phyloP scores from a whole-genome alignment of 1,140 invertebrate species.

The Macrotrachela quadricornifera region DNA sequence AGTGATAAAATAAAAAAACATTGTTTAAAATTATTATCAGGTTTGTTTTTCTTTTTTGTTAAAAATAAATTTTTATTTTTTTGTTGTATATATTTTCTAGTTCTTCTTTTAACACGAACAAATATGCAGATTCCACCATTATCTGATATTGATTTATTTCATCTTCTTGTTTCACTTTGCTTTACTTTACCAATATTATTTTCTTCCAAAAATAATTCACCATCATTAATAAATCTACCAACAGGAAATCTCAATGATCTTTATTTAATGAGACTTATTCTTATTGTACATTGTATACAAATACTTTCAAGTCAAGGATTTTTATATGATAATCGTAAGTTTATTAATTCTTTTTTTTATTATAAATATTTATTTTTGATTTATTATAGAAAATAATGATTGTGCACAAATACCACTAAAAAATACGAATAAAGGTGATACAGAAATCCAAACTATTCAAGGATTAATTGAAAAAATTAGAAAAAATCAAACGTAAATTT shows the following conservation, averaged over 20 bases:
- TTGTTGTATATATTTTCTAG: no score
- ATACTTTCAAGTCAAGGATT: constrained; percentile 46
- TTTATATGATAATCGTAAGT: constrained; percentile 15
- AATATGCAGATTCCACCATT: no score
- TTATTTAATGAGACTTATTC: constrained; percentile 47
- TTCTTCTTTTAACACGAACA: no score
- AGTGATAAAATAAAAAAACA: constrained; percentile 22
- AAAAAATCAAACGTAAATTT: no score
- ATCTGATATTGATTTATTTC: constrained; percentile 63
- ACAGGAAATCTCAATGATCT: constrained; percentile 39
- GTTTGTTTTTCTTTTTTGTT: constrained; percentile 8
- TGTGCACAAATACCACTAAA: background rate
- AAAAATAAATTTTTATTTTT: no score
- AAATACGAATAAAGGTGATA: background rate
- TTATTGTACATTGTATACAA: constrained; percentile 51
- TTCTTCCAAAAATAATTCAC: background rate
- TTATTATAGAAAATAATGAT: constrained; percentile 12
- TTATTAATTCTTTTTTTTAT: no score
- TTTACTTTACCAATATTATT: constrained; percentile 43
- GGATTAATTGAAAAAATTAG: no score
- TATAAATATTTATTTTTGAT: no score
- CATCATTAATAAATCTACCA: constrained; percentile 14
- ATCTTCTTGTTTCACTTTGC: constrained; percentile 49
- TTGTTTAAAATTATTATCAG: constrained; percentile 25
- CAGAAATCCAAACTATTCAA: background rate